These are phyloP conservation scores for Pantherophis guttatus DNA, from an alignment of 2,113 vertebrate species.

Conservation along the genomic window DNA sequence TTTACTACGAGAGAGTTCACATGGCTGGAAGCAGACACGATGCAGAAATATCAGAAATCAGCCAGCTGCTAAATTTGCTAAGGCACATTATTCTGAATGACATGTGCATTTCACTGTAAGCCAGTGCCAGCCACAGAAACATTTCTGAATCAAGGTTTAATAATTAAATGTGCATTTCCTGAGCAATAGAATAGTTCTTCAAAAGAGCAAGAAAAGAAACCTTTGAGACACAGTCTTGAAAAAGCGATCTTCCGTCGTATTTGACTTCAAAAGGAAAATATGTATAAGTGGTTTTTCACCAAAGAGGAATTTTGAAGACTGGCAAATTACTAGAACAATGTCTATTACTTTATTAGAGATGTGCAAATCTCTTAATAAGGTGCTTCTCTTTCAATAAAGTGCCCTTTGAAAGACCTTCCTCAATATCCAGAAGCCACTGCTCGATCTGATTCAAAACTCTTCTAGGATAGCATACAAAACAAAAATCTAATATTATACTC, in stretches of 20 bases:
- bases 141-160: slow-evolving; percentile 53
- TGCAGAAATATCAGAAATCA: slow-evolving; percentile 62
- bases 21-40: slow-evolving; percentile 69
- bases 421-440: background rate
- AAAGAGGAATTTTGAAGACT: slow-evolving; percentile 37
- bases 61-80: slow-evolving; percentile 71
- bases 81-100: slow-evolving; percentile 2
- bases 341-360: background rate
- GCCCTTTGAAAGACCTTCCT: background rate
- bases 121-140: slow-evolving; percentile 27
- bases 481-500: background rate
- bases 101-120: background rate
- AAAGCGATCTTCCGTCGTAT: background rate
- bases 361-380: background rate
- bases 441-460: background rate
- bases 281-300: slow-evolving; percentile 7
- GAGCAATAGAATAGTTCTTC: slow-evolving; percentile 36
- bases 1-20: slow-evolving; percentile 78
- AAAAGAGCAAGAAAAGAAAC: slow-evolving; percentile 15
- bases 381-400: background rate
- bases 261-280: slow-evolving; percentile 30
- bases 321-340: slow-evolving; percentile 11
- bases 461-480: background rate
- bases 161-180: slow-evolving; percentile 43
- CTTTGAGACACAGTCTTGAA: slow-evolving; percentile 23